Conservation (phyloP, 2,888 invertebrate species). For the Mesopsocus fuscifrons region DNA sequence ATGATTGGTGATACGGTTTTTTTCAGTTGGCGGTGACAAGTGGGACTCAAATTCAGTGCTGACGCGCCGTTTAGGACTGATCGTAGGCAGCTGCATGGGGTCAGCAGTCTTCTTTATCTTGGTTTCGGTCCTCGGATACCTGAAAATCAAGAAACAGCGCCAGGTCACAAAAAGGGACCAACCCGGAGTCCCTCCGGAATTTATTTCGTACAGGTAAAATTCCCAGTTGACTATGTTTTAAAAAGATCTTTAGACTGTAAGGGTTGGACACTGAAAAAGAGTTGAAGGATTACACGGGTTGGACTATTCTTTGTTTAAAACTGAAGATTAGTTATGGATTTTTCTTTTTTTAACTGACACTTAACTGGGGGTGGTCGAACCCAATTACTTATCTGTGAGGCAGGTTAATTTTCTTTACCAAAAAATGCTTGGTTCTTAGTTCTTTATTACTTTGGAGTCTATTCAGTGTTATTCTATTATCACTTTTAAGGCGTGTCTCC, state of each 20-base stretch:
- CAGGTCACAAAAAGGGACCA: conserved; percentile 9
- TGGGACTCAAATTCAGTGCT: conserved; percentile 35
- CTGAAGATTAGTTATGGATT: no score
- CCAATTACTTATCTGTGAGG: no score
- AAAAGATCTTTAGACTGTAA: background rate
- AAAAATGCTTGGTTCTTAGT: no score
- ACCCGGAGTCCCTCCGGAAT: background rate
- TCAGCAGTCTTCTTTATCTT: conserved; percentile 68
- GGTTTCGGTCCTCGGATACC: conserved; percentile 65
- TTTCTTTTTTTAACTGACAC: no score
- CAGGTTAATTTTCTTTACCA: no score
- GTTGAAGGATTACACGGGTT: background rate
- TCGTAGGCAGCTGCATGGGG: conserved; percentile 72
- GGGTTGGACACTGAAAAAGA: background rate
- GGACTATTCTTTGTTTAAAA: background rate
- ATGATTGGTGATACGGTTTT: no score
- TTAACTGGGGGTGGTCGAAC: no score
- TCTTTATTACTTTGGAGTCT: no score
- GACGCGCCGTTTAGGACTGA: conserved; percentile 61
- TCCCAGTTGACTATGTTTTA: background rate
- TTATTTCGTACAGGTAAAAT: conserved; percentile 5
- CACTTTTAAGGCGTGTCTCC: no score
- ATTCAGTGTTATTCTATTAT: no score
- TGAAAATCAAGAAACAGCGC: conserved; percentile 61
- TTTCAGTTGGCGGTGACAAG: background rate